Evolutionary conservation across 2,888 invertebrate species (phyloP).

Genomic region (Epinotia nisella): DNA sequence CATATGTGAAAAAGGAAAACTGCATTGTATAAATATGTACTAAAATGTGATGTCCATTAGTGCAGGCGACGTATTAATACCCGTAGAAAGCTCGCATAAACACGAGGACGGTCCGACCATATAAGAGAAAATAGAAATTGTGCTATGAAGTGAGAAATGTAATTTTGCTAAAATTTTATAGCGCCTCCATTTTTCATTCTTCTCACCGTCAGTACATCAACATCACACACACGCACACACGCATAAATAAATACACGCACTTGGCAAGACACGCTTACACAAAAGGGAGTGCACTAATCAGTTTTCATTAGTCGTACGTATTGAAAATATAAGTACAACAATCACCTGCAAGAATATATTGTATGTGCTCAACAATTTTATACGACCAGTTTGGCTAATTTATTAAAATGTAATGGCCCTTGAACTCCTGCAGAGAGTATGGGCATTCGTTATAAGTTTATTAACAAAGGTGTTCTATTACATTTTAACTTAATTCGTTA

Average conservation of each 20-base stretch:
- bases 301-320: background rate
- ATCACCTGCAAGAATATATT: no score
- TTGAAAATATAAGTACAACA: background rate
- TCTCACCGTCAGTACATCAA: background rate
- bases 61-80: conserved; percentile 23
- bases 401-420: no score
- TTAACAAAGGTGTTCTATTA: no score
- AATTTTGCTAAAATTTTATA: background rate
- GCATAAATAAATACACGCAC: no score
- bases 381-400: no score
- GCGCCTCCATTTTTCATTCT: background rate
- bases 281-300: background rate
- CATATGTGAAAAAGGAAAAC: conserved; percentile 9
- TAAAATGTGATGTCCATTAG: conserved; percentile 21
- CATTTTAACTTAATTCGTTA: no score
- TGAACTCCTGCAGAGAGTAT: no score
- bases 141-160: conserved; percentile 4
- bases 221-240: no score
- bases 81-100: background rate
- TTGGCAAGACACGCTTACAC: no score
- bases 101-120: background rate
- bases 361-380: no score
- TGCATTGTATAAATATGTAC: conserved; percentile 25
- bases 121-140: conserved; percentile 13
- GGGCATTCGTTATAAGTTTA: no score